phyloP scores from a whole-genome alignment of 2,797 vertebrate genomes.

The Euthynnus affinis region DNA sequence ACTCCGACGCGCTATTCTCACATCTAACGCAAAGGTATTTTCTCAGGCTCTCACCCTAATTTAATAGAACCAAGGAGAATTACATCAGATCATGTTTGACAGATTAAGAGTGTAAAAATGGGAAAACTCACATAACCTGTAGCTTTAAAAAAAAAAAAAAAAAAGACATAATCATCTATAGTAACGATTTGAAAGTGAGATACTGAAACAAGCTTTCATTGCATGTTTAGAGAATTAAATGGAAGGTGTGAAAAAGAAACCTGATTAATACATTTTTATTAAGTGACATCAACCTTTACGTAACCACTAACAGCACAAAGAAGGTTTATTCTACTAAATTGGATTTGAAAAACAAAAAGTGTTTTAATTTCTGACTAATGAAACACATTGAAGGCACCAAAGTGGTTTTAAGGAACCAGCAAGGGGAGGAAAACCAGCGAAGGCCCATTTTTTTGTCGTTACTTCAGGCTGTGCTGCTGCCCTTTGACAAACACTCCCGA shows the following conservation, averaged over 20 bases:
- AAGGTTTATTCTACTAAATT: neutral
- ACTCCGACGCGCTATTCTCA: conserved; percentile 44
- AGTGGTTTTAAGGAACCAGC: conserved; percentile 5
- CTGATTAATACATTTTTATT: too few species aligned
- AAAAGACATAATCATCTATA: neutral
- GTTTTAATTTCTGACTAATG: conserved; percentile 23
- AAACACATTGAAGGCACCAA: conserved; percentile 4
- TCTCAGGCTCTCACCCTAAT: conserved; percentile 43
- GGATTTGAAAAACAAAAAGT: conserved; percentile 14
- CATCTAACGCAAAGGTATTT: conserved; percentile 42
- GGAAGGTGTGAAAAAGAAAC: neutral
- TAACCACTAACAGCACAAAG: neutral
- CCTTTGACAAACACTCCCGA: conserved; percentile 82
- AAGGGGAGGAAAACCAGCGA: conserved; percentile 32
- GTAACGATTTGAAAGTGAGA: neutral
- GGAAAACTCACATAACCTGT: conserved; percentile 22
- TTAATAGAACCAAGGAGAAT: conserved; percentile 39
- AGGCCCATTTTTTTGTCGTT: conserved; percentile 61
- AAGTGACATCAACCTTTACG: neutral
- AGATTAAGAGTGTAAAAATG: conserved; percentile 12
- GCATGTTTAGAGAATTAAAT: conserved; percentile 1
- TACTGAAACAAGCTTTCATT: neutral
- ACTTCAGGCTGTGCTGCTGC: conserved; percentile 74
- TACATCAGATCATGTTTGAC: conserved; percentile 43
- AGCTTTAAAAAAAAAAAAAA: too few species aligned